Conservation (phyloP, 2,113 vertebrate genomes). For the Podarcis raffonei region DNA sequence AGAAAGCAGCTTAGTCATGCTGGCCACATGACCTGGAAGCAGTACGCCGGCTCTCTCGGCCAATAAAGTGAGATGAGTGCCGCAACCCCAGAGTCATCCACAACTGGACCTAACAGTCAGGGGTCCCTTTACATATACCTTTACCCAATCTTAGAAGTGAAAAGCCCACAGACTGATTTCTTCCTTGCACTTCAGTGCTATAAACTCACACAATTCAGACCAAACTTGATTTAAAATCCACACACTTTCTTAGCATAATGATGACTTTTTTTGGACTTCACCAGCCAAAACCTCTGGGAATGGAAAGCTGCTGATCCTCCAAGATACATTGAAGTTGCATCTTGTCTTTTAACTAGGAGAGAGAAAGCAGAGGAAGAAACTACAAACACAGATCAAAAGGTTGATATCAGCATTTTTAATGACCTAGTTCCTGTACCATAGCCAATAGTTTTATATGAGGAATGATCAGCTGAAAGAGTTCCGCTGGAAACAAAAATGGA, state of each 20-base stretch:
- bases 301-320: not conserved
- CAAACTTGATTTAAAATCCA: not conserved
- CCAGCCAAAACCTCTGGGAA: not conserved
- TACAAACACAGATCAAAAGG: not conserved
- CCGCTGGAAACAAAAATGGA: not conserved
- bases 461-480: not conserved
- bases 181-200: not conserved
- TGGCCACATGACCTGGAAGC: no score
- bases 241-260: not conserved
- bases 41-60: no score
- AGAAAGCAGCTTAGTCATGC: no score
- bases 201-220: not conserved
- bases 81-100: no score
- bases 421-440: not conserved
- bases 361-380: not conserved
- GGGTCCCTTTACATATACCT: no score
- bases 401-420: conserved; percentile 5
- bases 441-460: not conserved
- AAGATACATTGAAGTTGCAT: not conserved
- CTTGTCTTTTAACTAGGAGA: conserved; percentile 9
- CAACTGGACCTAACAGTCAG: no score
- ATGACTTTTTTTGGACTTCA: not conserved
- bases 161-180: not conserved
- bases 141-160: not conserved
- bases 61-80: no score